Evolutionary conservation across 92 coral and sea anemone species (phyloP).

Genomic region (Hydrozoanthus gracilis): DNA sequence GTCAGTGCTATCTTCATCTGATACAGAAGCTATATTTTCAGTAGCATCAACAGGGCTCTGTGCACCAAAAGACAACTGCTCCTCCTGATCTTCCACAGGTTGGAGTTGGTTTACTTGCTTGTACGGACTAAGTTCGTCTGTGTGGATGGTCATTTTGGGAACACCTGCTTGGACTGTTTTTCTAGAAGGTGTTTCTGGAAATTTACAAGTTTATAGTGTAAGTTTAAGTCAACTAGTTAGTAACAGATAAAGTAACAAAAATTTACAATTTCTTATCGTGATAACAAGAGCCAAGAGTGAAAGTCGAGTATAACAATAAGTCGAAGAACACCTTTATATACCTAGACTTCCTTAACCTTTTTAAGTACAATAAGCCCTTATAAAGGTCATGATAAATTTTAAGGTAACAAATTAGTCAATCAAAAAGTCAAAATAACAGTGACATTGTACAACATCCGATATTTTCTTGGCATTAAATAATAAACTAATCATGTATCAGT

Average conservation of each 20-base stretch:
- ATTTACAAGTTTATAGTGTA: neutral
- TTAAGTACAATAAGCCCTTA: no score
- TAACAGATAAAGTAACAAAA: neutral
- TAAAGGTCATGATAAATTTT: no score
- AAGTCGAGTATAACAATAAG: no score
- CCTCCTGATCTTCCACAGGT: neutral
- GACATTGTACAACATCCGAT: no score
- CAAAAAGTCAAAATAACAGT: no score
- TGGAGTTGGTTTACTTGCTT: neutral
- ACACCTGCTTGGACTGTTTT: neutral
- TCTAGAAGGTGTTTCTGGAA: neutral
- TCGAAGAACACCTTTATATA: no score
- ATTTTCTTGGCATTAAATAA: no score
- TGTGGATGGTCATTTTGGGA: slow-evolving; percentile 9
- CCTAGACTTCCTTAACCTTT: no score
- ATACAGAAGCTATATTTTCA: slow-evolving; percentile 19
- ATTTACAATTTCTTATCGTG: no score
- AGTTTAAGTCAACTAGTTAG: neutral
- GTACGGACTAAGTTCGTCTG: neutral
- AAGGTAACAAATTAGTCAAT: no score
- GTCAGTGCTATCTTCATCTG: neutral
- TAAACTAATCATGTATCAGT: no score
- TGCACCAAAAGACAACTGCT: neutral
- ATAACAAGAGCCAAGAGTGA: no score
- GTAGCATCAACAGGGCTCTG: neutral